Percentiles rank a stretch among this genome's conserved stretches.
Conservation (phyloP, 1,140 invertebrate genomes). For the Acromyrmex echinatior region DNA sequence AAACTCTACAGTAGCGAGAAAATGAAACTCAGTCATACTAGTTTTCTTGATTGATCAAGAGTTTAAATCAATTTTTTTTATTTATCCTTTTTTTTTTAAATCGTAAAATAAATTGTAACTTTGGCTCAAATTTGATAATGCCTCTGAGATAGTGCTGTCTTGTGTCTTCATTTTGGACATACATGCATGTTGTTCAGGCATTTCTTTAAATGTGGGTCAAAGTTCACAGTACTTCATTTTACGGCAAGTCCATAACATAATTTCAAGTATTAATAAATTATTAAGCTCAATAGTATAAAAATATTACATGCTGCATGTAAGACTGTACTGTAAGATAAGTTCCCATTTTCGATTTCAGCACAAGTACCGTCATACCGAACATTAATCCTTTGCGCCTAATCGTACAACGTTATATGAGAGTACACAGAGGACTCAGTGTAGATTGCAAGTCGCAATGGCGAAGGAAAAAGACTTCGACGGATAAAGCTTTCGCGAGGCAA, state of each 20-base stretch:
- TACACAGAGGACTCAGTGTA: background rate
- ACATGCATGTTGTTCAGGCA: too few species aligned
- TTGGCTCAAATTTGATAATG: too few species aligned
- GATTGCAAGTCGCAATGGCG: constrained; percentile 21
- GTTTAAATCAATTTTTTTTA: background rate
- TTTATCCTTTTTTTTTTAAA: background rate
- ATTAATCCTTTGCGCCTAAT: background rate
- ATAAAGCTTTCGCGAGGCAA: constrained; percentile 45
- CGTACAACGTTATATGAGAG: background rate
- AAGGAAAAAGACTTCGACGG: constrained; percentile 34
- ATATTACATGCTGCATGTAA: too few species aligned
- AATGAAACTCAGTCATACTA: background rate
- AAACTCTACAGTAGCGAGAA: background rate
- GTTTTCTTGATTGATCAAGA: too few species aligned
- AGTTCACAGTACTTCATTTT: background rate
- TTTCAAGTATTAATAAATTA: background rate
- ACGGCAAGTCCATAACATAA: background rate
- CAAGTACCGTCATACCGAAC: background rate
- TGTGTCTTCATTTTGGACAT: too few species aligned
- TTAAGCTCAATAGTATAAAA: background rate
- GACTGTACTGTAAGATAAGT: background rate
- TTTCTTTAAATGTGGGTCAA: background rate
- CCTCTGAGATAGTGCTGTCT: too few species aligned
- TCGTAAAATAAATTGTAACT: too few species aligned
- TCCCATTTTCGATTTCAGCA: background rate